Evolutionary conservation across 2,797 vertebrate genomes (phyloP).

Genomic region (Borostomias antarcticus): DNA sequence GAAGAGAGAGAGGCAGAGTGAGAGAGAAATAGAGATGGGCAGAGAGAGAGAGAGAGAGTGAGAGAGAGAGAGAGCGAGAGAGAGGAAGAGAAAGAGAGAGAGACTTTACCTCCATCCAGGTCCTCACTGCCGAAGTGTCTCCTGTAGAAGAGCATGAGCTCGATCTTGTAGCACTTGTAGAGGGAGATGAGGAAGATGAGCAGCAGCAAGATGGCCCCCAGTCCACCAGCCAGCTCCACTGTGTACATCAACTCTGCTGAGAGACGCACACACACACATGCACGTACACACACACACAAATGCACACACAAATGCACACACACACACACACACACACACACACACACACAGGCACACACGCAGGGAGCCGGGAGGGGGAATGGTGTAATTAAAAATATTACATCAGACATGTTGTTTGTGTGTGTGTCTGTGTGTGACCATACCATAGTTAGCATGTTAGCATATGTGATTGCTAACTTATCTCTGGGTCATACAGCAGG

Average conservation of each 20-base stretch:
- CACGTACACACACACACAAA: constrained; percentile 1
- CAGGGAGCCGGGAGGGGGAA: not conserved
- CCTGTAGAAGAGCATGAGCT: constrained; percentile 98
- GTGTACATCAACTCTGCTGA: constrained; percentile 97
- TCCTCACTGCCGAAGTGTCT: constrained; percentile 98
- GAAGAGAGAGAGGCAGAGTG: not conserved
- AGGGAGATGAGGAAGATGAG: constrained; percentile 94
- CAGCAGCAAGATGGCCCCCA: constrained; percentile 95
- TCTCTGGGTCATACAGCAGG: constrained; percentile 22
- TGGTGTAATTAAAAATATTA: not conserved
- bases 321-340: constrained; percentile 9
- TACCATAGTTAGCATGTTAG: too few relatives aligned
- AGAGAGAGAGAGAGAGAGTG: not conserved
- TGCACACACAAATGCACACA: not conserved
- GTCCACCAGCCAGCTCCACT: constrained; percentile 95
- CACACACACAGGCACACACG: not conserved
- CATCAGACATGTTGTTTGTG: not conserved
- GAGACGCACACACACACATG: constrained; percentile 51
- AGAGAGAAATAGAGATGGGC: not conserved
- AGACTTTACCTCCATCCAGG: constrained; percentile 88
- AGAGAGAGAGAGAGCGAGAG: not conserved
- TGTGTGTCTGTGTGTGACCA: not conserved
- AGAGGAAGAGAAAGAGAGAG: constrained; percentile 1
- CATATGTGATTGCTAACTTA: not conserved
- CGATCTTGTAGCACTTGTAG: constrained; percentile 98